Evolutionary conservation across 1,140 invertebrate genomes (phyloP).

Genomic region (Plutomurus gul): DNA sequence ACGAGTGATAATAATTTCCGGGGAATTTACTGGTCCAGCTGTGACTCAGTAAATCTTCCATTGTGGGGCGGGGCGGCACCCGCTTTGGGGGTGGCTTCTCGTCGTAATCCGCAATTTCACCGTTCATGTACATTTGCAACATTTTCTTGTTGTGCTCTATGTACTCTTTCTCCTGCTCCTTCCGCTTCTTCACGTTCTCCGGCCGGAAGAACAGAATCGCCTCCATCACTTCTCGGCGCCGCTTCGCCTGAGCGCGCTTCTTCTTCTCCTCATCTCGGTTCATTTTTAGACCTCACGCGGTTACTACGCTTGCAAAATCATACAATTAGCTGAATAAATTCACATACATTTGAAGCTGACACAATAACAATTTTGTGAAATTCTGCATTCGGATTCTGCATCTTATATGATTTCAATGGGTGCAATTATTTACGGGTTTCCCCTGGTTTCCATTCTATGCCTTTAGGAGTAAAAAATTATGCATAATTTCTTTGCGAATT

Average conservation of each 20-base stretch:
- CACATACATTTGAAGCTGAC: too few species aligned
- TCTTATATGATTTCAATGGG: too few species aligned
- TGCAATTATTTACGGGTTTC: too few species aligned
- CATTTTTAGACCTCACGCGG: too few species aligned
- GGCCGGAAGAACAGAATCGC: not conserved
- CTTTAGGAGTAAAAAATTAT: too few species aligned
- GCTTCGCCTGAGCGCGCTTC: not conserved
- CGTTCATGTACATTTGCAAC: not conserved
- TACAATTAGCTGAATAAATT: too few species aligned
- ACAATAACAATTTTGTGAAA: too few species aligned
- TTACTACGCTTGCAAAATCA: too few species aligned
- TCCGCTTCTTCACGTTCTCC: not conserved
- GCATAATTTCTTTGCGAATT: too few species aligned
- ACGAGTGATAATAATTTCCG: not conserved
- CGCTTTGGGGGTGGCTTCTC: not conserved
- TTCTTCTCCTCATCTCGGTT: not conserved
- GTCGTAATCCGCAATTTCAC: not conserved
- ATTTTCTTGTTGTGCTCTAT: not conserved
- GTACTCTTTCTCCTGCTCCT: not conserved
- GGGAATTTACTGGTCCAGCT: not conserved
- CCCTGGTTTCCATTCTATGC: too few species aligned
- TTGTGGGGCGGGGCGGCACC: not conserved
- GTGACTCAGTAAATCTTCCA: not conserved
- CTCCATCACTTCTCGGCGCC: not conserved
- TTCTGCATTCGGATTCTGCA: too few species aligned